Evolutionary conservation across 2,797 vertebrate genomes (phyloP).

Genomic region (Simalia tracyae): DNA sequence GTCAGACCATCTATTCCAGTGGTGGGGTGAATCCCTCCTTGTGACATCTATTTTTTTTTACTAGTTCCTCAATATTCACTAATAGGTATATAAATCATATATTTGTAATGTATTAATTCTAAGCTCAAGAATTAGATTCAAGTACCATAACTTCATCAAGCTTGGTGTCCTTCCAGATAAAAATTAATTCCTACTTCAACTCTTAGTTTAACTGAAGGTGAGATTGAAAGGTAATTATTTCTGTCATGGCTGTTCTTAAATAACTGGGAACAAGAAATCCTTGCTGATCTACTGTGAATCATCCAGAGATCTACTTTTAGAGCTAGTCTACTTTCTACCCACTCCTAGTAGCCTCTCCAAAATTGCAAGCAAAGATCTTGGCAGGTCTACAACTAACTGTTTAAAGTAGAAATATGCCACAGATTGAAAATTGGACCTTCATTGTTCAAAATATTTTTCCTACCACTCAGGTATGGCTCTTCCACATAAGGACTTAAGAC

Average conservation of each 20-base stretch:
- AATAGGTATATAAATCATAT: neutral
- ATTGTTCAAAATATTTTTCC: neutral
- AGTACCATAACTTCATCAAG: neutral
- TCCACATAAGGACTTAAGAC: neutral
- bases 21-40: neutral
- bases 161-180: neutral
- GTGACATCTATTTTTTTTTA: neutral
- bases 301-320: neutral
- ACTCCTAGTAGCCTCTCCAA: neutral
- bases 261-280: neutral
- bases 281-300: neutral
- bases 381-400: neutral
- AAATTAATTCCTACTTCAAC: neutral
- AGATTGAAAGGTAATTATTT: neutral
- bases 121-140: neutral
- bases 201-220: neutral
- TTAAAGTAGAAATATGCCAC: neutral
- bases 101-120: neutral
- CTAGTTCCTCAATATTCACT: neutral
- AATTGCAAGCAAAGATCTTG: neutral
- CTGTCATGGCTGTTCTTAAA: neutral
- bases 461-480: neutral
- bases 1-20: neutral
- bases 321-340: neutral
- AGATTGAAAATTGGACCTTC: neutral